These are phyloP conservation scores for Ardeotis arabs DNA, from an alignment of 2,113 vertebrate species.

Conservation along the genomic window DNA sequence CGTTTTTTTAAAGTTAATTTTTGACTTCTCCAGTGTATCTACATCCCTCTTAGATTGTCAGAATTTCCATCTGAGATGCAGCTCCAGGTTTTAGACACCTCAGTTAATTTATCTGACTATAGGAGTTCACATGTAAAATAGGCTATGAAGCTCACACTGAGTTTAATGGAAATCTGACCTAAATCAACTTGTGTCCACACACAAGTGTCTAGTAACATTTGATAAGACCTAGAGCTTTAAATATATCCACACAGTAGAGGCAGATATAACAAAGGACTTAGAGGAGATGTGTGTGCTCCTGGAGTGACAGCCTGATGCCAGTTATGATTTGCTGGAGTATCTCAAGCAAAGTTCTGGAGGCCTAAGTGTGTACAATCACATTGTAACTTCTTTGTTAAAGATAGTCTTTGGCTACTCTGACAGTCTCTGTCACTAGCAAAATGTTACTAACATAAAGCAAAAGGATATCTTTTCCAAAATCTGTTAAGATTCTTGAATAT, in stretches of 20 bases:
- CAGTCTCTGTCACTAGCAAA: background rate
- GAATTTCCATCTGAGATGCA: background rate
- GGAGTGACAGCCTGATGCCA: background rate
- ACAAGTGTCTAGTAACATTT: background rate
- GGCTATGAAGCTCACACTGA: background rate
- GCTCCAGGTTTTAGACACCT: background rate
- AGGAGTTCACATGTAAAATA: background rate
- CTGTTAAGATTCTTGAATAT: background rate
- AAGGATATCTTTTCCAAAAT: background rate
- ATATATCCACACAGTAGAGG: background rate
- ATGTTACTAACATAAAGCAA: background rate
- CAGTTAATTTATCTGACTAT: background rate
- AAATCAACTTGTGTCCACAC: background rate
- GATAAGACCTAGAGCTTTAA: background rate
- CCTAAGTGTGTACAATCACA: background rate
- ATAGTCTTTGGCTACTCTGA: background rate
- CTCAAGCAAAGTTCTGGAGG: background rate
- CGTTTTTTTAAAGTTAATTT: background rate
- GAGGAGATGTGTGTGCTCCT: fast-evolving
- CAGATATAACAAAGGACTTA: background rate
- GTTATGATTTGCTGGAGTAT: background rate
- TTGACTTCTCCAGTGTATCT: background rate
- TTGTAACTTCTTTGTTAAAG: background rate
- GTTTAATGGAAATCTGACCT: background rate
- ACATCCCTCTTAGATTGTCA: background rate